These are phyloP conservation scores for Notolepis coatsorum DNA, from an alignment of 2,797 vertebrate genomes.

Conservation along the genomic window DNA sequence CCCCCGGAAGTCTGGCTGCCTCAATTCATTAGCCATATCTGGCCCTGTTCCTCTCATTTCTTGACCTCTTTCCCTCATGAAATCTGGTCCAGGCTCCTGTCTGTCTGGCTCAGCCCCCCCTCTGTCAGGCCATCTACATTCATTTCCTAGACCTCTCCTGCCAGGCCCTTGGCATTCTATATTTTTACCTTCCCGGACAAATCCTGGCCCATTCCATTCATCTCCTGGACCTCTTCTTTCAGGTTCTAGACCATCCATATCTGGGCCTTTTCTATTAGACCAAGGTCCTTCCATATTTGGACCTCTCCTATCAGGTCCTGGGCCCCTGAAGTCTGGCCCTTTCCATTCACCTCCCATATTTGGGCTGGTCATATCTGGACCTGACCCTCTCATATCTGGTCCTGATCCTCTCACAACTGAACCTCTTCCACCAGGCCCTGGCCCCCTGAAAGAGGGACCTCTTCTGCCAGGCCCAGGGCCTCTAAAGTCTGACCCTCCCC, in stretches of 20 bases:
- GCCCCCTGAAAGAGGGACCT: conserved; percentile 3
- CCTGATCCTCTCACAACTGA: background rate
- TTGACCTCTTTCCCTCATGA: too few species aligned
- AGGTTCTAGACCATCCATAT: background rate
- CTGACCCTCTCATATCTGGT: background rate
- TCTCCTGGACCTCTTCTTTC: conserved; percentile 3
- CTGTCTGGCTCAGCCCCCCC: background rate
- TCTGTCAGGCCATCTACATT: background rate
- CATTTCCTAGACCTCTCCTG: background rate
- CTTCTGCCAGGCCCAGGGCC: conserved; percentile 17
- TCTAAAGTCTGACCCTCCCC: conserved; percentile 34
- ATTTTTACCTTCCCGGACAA: background rate
- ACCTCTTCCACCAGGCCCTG: background rate
- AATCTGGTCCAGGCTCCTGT: too few species aligned
- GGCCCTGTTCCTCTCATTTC: background rate
- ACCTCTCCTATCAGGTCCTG: background rate
- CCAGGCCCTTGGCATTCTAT: background rate
- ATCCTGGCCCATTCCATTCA: background rate
- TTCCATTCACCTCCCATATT: background rate
- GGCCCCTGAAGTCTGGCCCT: background rate
- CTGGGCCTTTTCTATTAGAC: background rate
- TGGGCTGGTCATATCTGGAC: background rate
- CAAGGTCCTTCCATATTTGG: conserved; percentile 28
- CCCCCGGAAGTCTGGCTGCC: background rate
- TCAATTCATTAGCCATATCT: too few species aligned